Conservation (phyloP, 2,888 invertebrate species). For the Lithophane leautieri region DNA sequence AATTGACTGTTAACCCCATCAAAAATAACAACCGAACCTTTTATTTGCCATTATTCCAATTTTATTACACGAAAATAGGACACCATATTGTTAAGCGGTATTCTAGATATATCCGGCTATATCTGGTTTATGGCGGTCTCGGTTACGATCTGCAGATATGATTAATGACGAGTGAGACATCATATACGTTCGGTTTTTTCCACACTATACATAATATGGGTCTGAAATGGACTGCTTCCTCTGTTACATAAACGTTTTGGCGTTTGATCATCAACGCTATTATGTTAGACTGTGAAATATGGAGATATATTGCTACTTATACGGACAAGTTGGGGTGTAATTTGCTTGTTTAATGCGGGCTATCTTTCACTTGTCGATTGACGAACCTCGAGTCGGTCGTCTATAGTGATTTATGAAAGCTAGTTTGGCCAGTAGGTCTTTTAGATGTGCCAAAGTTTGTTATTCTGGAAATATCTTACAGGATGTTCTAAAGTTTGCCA, state of each 20-base stretch:
- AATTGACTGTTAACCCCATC: slow-evolving; percentile 48
- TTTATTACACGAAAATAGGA: slow-evolving; percentile 56
- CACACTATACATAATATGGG: slow-evolving; percentile 57
- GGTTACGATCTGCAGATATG: slow-evolving; percentile 63
- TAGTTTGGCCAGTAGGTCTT: slow-evolving; percentile 9
- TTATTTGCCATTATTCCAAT: slow-evolving; percentile 54
- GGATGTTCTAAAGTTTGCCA: background rate
- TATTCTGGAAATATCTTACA: background rate
- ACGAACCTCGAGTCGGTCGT: slow-evolving; percentile 19
- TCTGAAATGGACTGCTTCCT: slow-evolving; percentile 71
- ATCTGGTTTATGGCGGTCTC: slow-evolving; percentile 45
- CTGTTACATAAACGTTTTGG: slow-evolving; percentile 63
- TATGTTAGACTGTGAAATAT: slow-evolving; percentile 54
- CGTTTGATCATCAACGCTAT: slow-evolving; percentile 59
- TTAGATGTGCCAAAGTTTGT: background rate
- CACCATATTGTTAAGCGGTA: slow-evolving; percentile 45
- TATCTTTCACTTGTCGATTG: slow-evolving; percentile 45
- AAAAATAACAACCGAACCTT: slow-evolving; percentile 58
- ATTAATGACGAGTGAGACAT: slow-evolving; percentile 69
- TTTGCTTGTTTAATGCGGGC: slow-evolving; percentile 42
- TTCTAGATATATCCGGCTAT: slow-evolving; percentile 61
- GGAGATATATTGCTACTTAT: slow-evolving; percentile 57
- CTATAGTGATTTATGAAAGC: slow-evolving; percentile 31
- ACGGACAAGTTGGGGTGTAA: slow-evolving; percentile 48
- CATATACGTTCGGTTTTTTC: slow-evolving; percentile 65